Evolutionary conservation across 1,140 invertebrate genomes (phyloP), one percentile per base, ranked within the genome.

Genomic region (Brachionus calyciflorus): DNA sequence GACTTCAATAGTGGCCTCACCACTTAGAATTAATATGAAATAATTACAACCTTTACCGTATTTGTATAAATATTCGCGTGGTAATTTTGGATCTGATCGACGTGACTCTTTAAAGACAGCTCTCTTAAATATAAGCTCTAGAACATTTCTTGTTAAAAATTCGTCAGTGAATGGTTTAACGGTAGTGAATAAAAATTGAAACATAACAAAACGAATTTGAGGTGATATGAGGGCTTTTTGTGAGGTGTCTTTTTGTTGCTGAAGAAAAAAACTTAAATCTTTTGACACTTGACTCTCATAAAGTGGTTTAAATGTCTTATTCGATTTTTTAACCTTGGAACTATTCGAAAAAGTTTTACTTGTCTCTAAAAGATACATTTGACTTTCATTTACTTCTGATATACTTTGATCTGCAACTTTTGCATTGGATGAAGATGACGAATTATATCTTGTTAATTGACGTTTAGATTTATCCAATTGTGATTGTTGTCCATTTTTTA

Each of bases 171-270:
- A 73, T 40, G 69, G 69, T 55, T 73, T 73, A 17, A 73, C 69
- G 10, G 69, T 51, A 10, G 69, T 73, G 21, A 49, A 73, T 21
- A 73, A 51, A 40, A 73, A 73, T 24, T 73, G 69, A 26, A 73
- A 73, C 69, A 73, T 73, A 4, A 73, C 69, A 33, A 73, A 73
- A 49, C 69, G 69, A 26, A 73, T 73, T 55, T 73, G 69, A 12
- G 69, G 69, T 26, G 69, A 73, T 37, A 73, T 73, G 2, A 73
- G 46, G 6, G 69, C 28, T 26, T 28, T 6, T 12, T 73, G 69
- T 21, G 44, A 28, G 21, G 17, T 51, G n/a, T 73, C 69, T 40
- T 73, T 73, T 73, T 73, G 69, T 24, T 73, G 69, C n/a, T 73
- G 69, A 10, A 73, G 19, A 21, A 73, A 73, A 51, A 73, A 73